Evolutionary conservation across 2,113 vertebrate genomes (phyloP).

Genomic region (Cephalopterus ornatus): DNA sequence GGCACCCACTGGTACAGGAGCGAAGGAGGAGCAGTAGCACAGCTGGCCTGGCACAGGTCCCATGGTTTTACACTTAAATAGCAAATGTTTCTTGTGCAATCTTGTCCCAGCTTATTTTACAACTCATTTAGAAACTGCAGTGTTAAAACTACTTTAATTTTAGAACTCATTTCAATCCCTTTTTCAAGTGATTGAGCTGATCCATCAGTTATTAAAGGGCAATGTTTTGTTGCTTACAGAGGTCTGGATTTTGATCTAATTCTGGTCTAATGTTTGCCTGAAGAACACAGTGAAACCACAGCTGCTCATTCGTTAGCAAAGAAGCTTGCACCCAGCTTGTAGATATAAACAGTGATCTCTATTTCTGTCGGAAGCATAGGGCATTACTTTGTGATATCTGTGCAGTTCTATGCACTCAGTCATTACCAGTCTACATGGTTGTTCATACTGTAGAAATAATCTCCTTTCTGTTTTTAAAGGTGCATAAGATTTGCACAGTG

Average conservation of each 20-base stretch:
- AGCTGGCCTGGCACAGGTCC: constrained; percentile 33
- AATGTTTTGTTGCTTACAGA: neutral
- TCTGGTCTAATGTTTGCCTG: constrained; percentile 1
- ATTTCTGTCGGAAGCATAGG: neutral
- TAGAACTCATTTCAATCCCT: neutral
- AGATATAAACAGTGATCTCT: neutral
- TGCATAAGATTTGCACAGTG: neutral
- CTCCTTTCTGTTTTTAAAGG: neutral
- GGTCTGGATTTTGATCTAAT: constrained; percentile 3
- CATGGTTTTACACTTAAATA: neutral
- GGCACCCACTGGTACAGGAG: neutral
- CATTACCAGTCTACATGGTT: neutral
- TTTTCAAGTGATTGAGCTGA: neutral
- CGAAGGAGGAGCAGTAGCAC: neutral
- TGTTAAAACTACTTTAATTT: constrained; percentile 20
- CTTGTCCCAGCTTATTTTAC: constrained; percentile 25
- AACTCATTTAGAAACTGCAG: constrained; percentile 9
- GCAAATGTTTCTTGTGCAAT: neutral
- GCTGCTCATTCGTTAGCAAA: constrained; percentile 11
- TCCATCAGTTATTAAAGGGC: neutral
- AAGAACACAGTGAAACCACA: constrained; percentile 7
- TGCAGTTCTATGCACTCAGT: neutral
- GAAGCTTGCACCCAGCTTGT: neutral
- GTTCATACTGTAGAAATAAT: neutral
- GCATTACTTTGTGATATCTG: neutral